Conservation (phyloP, 64 coral and sea anemone species). For the Astreopora myriophthalma region DNA sequence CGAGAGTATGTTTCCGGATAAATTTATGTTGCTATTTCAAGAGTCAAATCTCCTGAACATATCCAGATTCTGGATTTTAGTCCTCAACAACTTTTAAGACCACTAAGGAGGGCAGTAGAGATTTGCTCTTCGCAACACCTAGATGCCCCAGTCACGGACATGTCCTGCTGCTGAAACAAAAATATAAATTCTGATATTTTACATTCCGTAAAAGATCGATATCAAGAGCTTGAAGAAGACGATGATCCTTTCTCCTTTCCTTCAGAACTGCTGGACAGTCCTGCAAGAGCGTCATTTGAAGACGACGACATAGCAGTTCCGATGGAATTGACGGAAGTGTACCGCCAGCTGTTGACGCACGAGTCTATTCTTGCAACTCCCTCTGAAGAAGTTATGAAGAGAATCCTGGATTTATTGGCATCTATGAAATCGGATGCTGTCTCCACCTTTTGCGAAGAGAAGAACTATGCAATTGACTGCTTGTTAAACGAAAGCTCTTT, state of each 20-base stretch:
- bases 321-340: background rate
- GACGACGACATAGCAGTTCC: background rate
- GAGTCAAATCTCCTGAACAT: slow-evolving; percentile 23
- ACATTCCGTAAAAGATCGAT: background rate
- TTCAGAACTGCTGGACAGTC: background rate
- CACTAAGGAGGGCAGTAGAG: background rate
- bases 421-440: no score
- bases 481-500: background rate
- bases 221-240: background rate
- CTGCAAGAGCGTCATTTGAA: slow-evolving; percentile 1
- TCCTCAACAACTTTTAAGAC: slow-evolving; percentile 18
- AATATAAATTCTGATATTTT: background rate
- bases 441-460: background rate
- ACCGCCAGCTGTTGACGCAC: background rate
- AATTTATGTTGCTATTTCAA: slow-evolving; percentile 30
- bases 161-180: slow-evolving; percentile 40
- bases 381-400: background rate
- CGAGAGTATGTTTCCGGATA: slow-evolving; percentile 30
- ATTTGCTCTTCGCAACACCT: slow-evolving; percentile 31
- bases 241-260: background rate
- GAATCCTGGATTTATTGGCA: no score
- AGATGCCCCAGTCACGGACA: background rate
- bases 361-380: slow-evolving; percentile 17
- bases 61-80: slow-evolving; percentile 42
- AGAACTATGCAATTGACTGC: background rate